These are phyloP conservation scores for Peromyscus leucopus DNA, from an alignment of 2,113 vertebrate species.

Conservation along the genomic window DNA sequence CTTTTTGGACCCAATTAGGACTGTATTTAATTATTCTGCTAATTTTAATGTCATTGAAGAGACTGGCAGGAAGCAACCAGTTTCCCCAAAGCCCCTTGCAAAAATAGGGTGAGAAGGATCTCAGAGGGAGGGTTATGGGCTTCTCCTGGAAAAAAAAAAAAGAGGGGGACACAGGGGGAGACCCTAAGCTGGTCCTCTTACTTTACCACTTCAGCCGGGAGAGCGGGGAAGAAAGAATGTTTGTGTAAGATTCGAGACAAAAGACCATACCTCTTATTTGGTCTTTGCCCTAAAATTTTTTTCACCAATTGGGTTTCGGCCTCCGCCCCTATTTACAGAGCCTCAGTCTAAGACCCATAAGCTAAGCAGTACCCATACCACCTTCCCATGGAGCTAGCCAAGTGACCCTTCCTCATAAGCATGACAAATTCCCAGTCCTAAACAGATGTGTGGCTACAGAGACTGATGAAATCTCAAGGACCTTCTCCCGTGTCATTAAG, in stretches of 20 bases:
- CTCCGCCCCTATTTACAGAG: neutral
- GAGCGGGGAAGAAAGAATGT: neutral
- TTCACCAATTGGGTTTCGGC: neutral
- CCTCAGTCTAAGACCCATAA: neutral
- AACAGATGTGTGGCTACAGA: neutral
- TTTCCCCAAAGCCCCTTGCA: constrained; percentile 45
- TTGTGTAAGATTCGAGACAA: neutral
- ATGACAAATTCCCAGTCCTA: neutral
- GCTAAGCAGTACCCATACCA: neutral
- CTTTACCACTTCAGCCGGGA: neutral
- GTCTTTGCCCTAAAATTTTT: neutral
- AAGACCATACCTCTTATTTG: neutral
- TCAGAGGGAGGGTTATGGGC: neutral
- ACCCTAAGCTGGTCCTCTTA: neutral
- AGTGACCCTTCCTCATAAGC: neutral
- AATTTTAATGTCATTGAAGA: constrained; percentile 65
- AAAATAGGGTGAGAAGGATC: constrained; percentile 25
- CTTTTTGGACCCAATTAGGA: constrained; percentile 66
- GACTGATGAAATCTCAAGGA: constrained; percentile 23
- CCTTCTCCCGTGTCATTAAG: neutral
- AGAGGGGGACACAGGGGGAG: neutral
- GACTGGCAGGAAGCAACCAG: constrained; percentile 62
- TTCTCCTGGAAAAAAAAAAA: neutral
- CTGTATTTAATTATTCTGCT: constrained; percentile 80
- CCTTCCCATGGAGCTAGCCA: neutral